Evolutionary conservation across 1,140 invertebrate species (phyloP).

Genomic region (Aphis craccivora): DNA sequence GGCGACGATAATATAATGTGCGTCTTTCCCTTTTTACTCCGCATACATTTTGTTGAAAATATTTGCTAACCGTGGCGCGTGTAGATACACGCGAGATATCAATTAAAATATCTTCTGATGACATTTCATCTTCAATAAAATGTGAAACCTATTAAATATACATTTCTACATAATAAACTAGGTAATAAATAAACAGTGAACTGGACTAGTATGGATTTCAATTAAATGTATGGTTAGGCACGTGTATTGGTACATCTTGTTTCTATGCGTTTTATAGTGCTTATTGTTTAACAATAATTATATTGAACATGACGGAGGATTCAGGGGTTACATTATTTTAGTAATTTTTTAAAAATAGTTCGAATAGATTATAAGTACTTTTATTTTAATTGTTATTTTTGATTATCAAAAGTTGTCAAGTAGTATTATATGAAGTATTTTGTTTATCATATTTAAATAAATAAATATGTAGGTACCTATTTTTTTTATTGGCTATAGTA

Average conservation of each 20-base stretch:
- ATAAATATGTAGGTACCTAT: not conserved
- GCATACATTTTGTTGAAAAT: conserved; percentile 3
- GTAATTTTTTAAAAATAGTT: not conserved
- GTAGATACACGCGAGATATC: not conserved
- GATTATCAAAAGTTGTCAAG: not conserved
- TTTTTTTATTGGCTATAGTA: not conserved
- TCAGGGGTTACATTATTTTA: not conserved
- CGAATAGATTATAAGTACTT: not conserved
- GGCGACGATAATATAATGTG: not conserved
- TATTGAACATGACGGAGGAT: not conserved
- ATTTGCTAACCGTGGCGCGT: not conserved
- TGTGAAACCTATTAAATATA: not conserved
- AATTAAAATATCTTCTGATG: conserved; percentile 6
- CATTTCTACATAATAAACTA: not conserved
- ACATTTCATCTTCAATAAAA: not conserved
- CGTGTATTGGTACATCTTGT: not conserved
- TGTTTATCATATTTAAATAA: not conserved
- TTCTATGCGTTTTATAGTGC: not conserved
- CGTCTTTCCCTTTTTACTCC: conserved; percentile 10
- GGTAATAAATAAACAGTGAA: not conserved
- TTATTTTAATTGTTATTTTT: not conserved
- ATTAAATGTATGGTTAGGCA: not conserved
- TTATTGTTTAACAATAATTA: not conserved
- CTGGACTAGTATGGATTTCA: not conserved
- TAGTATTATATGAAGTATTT: not conserved